Evolutionary conservation across 2,797 vertebrate genomes (phyloP).

Genomic region (Macrochelys suwanniensis): DNA sequence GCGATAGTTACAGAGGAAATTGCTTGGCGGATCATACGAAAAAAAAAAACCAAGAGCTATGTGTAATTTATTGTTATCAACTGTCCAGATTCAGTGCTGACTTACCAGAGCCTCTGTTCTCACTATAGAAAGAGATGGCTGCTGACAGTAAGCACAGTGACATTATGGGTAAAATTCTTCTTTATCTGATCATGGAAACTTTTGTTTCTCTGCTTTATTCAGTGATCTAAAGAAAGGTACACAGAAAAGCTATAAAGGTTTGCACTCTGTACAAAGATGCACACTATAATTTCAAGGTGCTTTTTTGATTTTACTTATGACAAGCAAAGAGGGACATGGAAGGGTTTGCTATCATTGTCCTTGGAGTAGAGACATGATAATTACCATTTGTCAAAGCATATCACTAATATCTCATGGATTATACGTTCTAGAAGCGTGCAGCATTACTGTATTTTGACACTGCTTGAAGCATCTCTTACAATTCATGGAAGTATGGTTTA

Average conservation of each 20-base stretch:
- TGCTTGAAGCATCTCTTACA: not conserved
- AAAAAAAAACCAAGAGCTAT: not conserved
- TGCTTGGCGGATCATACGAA: not conserved
- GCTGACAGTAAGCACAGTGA: not conserved
- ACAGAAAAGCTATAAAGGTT: not conserved
- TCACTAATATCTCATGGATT: not conserved
- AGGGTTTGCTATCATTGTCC: not conserved
- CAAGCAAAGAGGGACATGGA: not conserved
- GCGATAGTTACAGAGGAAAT: not conserved
- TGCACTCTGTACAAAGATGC: not conserved
- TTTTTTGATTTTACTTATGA: not conserved
- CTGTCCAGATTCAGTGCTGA: not conserved
- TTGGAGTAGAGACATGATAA: not conserved
- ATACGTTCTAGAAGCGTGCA: not conserved
- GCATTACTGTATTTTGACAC: not conserved
- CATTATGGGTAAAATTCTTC: not conserved
- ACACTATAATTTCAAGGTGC: not conserved
- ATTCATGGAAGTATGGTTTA: not conserved
- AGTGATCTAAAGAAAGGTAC: not conserved
- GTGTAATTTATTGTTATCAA: not conserved
- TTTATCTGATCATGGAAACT: not conserved
- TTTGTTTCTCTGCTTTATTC: not conserved
- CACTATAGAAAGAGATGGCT: not conserved
- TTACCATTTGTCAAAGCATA: not conserved
- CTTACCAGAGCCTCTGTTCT: not conserved